Conservation (phyloP, 2,113 vertebrate genomes). For the Ophthalmolycus amberensis region DNA sequence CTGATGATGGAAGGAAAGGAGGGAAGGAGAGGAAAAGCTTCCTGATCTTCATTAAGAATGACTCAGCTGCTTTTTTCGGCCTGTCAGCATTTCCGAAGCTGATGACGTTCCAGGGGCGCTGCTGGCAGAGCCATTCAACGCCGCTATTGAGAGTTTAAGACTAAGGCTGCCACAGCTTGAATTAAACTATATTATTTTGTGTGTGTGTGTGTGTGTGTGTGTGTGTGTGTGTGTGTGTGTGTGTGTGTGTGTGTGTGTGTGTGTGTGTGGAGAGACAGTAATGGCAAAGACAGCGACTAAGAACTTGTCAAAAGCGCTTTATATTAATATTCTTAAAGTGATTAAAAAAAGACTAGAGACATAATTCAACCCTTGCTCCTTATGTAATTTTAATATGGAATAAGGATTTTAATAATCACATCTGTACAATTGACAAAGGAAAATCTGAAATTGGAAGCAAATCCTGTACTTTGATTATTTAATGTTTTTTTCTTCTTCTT, state of each 20-base stretch:
- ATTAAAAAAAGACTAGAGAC: constrained; percentile 8
- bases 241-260: constrained; percentile 1
- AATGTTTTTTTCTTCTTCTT: background rate
- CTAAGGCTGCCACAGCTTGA: constrained; percentile 58
- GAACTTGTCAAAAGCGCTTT: constrained; percentile 29
- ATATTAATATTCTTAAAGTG: constrained; percentile 35
- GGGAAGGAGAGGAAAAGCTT: constrained; percentile 68
- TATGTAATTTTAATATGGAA: constrained; percentile 3
- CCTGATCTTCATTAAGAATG: constrained; percentile 82
- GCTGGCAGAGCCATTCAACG: constrained; percentile 66
- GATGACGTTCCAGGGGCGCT: constrained; percentile 69
- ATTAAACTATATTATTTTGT: constrained; percentile 55
- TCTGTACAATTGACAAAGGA: background rate
- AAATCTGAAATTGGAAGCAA: background rate
- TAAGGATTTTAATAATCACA: background rate
- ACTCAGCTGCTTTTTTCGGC: constrained; percentile 78
- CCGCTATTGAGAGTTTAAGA: constrained; percentile 62
- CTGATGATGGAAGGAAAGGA: constrained; percentile 71
- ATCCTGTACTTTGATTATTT: background rate
- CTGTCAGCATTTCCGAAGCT: constrained; percentile 78
- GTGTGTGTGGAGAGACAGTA: background rate
- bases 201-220: constrained; percentile 14
- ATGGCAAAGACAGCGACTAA: constrained; percentile 31
- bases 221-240: background rate
- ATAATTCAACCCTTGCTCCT: constrained; percentile 1